Evolutionary conservation across 2,888 invertebrate species (phyloP), one percentile per base, ranked within the genome.

Genomic region (Augiades crinisus): DNA sequence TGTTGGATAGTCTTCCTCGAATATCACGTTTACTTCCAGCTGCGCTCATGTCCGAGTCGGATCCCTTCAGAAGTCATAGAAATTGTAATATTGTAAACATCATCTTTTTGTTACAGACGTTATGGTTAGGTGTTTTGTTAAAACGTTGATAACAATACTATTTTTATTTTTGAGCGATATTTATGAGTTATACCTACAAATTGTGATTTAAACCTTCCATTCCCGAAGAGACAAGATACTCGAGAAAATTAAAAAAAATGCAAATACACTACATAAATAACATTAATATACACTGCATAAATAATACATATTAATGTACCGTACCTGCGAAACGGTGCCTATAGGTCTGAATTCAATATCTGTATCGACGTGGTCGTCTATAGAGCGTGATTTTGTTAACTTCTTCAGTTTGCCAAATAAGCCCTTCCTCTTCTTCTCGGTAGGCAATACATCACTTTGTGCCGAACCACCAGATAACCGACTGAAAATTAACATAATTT

Each of bases 371-470:
- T 91, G 92, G 70, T 94, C 94, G 68, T 96, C 95, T 47, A 95
- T 93, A 60, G 95, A 95, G 40, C 95, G 92, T 1, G 96, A 95
- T 79, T 96, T 97, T 1, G 96, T 96, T 45, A 97, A 82, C 71
- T 95, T 95, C 68, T 95, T 94, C 59, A 97, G 79, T 85, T 96
- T 97, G 12, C 95, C 95, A 71, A 96, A 95, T 24, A 97, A 82
- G 43, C 96, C 92, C 78, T 95, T 95, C 84, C 95, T 95, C 81
- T 95, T 95, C 74, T 95, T 96, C 52, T 95, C 94, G 22, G 93
- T 90, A 2, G 94, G 92, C 52, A 94, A 78, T 60, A 93, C 91
- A 68, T 96, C 97, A 75, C 96, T 96, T 77, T 96, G 95, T 0
- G 95, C 95, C 1, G 96, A 97, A 7, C 95, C 95, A 34, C 94